phyloP scores from a whole-genome alignment of 2,797 vertebrate genomes.

The Okamejei kenojei region DNA sequence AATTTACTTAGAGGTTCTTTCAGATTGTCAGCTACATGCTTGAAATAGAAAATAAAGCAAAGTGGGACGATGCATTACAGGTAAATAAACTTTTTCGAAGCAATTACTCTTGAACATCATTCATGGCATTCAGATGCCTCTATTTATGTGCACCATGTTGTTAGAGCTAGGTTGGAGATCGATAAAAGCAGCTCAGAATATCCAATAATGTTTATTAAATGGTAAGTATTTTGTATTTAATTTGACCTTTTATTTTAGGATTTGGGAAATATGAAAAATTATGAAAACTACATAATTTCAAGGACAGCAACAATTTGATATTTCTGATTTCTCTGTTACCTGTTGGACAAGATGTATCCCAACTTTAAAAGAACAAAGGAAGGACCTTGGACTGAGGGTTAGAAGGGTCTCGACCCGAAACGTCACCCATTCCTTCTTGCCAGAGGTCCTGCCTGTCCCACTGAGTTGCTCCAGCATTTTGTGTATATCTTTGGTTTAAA shows the following conservation, averaged over 20 bases:
- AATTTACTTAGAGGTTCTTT: slow-evolving; percentile 80
- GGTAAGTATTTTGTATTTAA: not conserved
- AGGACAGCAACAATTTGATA: not conserved
- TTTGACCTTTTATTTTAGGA: not conserved
- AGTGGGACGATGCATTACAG: slow-evolving; percentile 95
- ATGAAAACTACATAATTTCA: not conserved
- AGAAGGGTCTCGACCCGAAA: too few relatives aligned
- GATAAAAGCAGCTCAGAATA: not conserved
- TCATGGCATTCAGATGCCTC: too few relatives aligned
- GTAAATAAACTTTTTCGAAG: slow-evolving; percentile 52
- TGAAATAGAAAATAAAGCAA: slow-evolving; percentile 84
- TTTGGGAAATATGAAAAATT: not conserved
- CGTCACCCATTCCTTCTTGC: too few relatives aligned
- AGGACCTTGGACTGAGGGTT: too few relatives aligned
- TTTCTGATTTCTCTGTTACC: not conserved
- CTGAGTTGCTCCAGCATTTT: too few relatives aligned
- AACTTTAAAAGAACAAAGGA: too few relatives aligned
- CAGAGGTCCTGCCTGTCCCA: too few relatives aligned
- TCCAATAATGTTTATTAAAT: not conserved
- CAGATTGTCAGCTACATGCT: slow-evolving; percentile 97
- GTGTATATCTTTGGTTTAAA: too few relatives aligned
- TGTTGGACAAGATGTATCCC: not conserved
- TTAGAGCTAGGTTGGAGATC: not conserved
- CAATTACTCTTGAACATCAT: not conserved
- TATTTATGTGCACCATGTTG: not conserved